Evolutionary conservation across 2,113 vertebrate genomes (phyloP), one percentile per base, ranked within the genome.

Genomic region (Amphiprion ocellaris): DNA sequence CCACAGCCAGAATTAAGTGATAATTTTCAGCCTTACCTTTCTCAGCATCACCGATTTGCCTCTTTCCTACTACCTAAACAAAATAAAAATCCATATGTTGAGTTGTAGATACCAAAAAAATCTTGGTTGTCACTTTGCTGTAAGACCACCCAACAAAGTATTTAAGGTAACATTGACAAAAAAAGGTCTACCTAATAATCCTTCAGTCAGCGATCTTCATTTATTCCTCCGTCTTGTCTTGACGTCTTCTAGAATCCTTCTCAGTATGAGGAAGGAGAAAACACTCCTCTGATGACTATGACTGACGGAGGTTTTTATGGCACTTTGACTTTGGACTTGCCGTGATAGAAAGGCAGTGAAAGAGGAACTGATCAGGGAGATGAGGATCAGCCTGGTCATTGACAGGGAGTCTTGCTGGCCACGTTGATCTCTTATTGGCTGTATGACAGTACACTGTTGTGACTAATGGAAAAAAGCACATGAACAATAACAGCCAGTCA

Each of bases 281-380:
- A 50, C 44, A 15, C 62, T 1, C 21, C 24, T 17, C 41, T 47
- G 9, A 30, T 1, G 30, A 10, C 30, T 74, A 50, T 37, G n/a
- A 47, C 52, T 37, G 72, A 47, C 52, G 33, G 0, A 78, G n/a
- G 60, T 33, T 94, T 26, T 95, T 95, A 94, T 94, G 85, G 77
- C 54, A 53, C 82, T 89, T 92, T 82, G 92, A 94, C 93, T 95
- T 95, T 93, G 93, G 77, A 90, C 93, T 3, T 1, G 11, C 44
- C 49, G 46, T 39, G 21, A 30, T 12, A 19, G 9, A 53, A 37
- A 79, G 60, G 37, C 80, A 75, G 70, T 69, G 67, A 74, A 70
- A 53, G 52, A 52, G 19, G 73, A 80, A 69, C 19, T 1, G 28
- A 50, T 44, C 2, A 0, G 4, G 41, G 33, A 74, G 21, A 23